phyloP scores from a whole-genome alignment of 2,113 vertebrate genomes.

The Cromileptes altivelis region DNA sequence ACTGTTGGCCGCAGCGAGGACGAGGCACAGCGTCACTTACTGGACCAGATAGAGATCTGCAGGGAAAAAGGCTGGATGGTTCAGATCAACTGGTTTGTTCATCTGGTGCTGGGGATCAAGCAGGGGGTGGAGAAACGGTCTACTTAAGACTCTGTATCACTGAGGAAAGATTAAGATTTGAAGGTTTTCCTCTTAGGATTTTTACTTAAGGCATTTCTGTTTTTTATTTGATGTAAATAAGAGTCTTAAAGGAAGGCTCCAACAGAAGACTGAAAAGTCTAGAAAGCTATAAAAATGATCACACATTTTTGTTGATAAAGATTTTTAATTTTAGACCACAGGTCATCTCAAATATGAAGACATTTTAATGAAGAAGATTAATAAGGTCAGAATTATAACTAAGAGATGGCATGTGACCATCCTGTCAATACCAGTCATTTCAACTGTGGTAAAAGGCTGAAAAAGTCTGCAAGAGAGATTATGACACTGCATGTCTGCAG shows the following conservation, averaged over 20 bases:
- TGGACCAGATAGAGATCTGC: constrained; percentile 99
- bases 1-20: constrained; percentile 94
- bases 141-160: constrained; percentile 55
- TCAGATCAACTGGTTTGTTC: constrained; percentile 99
- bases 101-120: constrained; percentile 97
- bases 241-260: neutral
- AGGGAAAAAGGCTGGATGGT: constrained; percentile 99
- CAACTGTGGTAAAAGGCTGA: neutral
- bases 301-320: neutral
- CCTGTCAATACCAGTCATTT: neutral
- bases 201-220: neutral
- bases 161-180: neutral
- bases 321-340: neutral
- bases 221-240: constrained; percentile 8
- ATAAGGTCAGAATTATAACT: neutral
- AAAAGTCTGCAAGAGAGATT: neutral
- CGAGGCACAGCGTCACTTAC: constrained; percentile 94
- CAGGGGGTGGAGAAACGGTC: constrained; percentile 97
- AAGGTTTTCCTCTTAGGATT: no score
- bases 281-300: neutral
- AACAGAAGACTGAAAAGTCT: neutral
- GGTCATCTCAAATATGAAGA: neutral
- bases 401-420: neutral
- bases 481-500: neutral
- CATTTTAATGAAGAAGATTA: neutral